A percentile compares a stretch with the other conserved stretches of the same genome.
These are phyloP conservation scores for Ctenodactylus gundi DNA, from an alignment of 2,113 vertebrate genomes.

Conservation along the genomic window DNA sequence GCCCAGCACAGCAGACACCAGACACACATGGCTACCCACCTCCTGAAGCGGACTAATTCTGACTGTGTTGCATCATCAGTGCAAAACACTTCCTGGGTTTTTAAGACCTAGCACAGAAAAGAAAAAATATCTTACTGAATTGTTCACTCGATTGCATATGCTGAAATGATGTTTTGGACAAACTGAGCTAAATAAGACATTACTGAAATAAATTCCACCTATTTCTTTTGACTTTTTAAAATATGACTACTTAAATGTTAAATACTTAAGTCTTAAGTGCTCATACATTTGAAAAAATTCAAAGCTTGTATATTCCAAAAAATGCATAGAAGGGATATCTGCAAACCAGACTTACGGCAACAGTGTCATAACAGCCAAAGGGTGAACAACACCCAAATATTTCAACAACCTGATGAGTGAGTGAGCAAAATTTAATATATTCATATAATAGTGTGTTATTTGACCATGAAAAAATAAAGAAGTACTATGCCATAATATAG, in stretches of 20 bases:
- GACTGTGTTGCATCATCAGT: accelerated
- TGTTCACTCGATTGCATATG: background rate
- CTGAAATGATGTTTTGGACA: background rate
- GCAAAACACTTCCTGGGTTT: background rate
- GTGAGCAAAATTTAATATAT: background rate
- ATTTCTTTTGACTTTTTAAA: background rate
- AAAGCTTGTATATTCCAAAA: no score
- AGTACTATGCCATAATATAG: background rate
- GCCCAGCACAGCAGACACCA: background rate
- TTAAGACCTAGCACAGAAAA: background rate
- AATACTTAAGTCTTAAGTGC: background rate
- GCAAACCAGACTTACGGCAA: background rate
- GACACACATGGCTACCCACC: background rate
- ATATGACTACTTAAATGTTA: background rate
- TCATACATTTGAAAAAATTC: background rate
- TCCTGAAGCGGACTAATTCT: background rate
- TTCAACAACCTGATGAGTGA: background rate
- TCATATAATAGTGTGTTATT: background rate
- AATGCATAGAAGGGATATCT: background rate
- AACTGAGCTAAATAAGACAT: background rate
- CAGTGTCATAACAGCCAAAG: background rate
- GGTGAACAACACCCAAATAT: background rate
- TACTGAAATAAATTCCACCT: background rate
- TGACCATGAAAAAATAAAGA: background rate
- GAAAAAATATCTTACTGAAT: background rate